These are phyloP conservation scores for Fragum sueziense DNA, from an alignment of 2,888 invertebrate species.

Conservation along the genomic window DNA sequence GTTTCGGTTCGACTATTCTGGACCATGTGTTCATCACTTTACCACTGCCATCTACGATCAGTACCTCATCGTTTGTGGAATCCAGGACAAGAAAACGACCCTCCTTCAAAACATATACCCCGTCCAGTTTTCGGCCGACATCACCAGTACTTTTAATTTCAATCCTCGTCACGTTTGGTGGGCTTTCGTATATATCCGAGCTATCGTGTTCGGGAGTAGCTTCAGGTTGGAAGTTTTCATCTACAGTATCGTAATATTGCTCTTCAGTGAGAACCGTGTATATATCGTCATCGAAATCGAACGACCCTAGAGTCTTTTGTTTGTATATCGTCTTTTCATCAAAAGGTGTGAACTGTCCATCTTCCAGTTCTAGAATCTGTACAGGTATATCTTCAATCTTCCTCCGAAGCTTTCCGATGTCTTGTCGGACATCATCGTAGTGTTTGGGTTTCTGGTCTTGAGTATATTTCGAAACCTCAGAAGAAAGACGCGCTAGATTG, in stretches of 20 bases:
- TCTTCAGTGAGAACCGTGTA: no score
- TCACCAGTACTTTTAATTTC: not conserved
- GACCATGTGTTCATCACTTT: not conserved
- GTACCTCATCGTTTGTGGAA: not conserved
- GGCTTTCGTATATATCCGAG: not conserved
- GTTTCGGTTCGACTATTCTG: not conserved
- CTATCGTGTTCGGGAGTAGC: not conserved
- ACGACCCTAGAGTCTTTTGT: not conserved
- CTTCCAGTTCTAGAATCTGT: not conserved
- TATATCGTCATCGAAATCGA: not conserved
- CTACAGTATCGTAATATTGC: not conserved
- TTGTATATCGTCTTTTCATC: no score
- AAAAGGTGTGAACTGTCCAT: not conserved
- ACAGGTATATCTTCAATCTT: not conserved
- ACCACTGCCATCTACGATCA: not conserved
- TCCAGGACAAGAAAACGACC: not conserved
- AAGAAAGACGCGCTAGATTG: not conserved
- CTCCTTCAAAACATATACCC: not conserved
- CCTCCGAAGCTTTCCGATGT: not conserved
- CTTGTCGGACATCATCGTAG: no score
- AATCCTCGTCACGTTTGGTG: not conserved
- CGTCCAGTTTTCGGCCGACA: not conserved
- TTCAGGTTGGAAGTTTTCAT: not conserved
- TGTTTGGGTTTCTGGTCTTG: not conserved
- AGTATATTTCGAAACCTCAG: not conserved